Evolutionary conservation across 2,797 vertebrate genomes (phyloP), one percentile per base, ranked within the genome.

Genomic region (Phyllotis vaccarum): DNA sequence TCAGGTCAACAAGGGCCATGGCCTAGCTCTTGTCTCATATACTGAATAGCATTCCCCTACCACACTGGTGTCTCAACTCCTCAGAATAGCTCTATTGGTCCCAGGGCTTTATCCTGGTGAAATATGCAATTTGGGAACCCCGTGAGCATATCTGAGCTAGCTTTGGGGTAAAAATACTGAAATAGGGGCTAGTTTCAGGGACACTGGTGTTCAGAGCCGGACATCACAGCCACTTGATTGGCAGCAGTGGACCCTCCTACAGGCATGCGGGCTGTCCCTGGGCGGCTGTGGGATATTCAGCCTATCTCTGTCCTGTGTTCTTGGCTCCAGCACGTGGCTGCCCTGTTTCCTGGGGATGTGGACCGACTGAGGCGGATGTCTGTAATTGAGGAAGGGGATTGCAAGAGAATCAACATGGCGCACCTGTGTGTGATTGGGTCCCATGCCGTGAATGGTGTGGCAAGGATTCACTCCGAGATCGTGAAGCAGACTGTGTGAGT

Each of bases 321-420:
- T 87, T 52, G 11, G n/a, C 22, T 6, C 43, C 94, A 99, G 99
- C 98, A 90, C 0, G 98, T 99, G 75, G 98, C 99, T 0, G 97
- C 98, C 17, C 91, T 99, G 85, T 99, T 98, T 98, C 99, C 99
- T 0, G 99, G 98, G 3, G 99, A 99, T 19, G 0, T 97, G 2
- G 99, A 98, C 74, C 99, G 99, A 0, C 95, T 99, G 86, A 97
- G 98, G 58, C 98, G 99, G 97, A 99, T 99, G 99, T 99, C 99
- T 0, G 98, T 99, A 92, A 99, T 99, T 0, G 99, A 99, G 97
- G 99, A 99, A 88, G 99, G 99, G 0, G 99, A 99, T 92, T 99
- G 99, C 96, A 99, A 99, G 82, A 98, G 99, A 24, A 98, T 99
- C 95, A 99, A 99, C 98, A 99, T 99, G 99, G 99, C 99, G 0